Base-by-base conservation (phyloP, 1,140 invertebrate genomes). In the Apocrypta bakeri region DNA sequence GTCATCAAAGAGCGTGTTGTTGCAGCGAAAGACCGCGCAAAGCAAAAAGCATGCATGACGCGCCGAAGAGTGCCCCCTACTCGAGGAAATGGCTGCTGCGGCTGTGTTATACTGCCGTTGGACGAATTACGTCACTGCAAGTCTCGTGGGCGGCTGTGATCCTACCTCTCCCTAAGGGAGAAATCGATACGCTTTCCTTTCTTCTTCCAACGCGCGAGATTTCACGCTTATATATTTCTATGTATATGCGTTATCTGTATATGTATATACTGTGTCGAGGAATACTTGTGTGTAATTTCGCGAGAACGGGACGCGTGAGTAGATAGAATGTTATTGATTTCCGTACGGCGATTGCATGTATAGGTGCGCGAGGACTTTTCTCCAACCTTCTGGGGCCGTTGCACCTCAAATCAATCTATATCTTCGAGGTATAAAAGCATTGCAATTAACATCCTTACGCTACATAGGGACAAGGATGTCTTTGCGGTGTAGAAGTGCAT, bases 161-260 rank as follows among this genome's bases (percentile, higher is more conserved):
- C 74, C 81, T 76, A 42, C 42, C 33, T 31, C 83, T 88, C 83
- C 85, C 87, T 86, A 87, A 84, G 87, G 87, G 87, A 86, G 85
- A 87, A 88, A 90, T 90, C 89, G 89, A 90, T 90, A 89, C 85
- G 79, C 63, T 29, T 75, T 85, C 84, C 84, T 88, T 85, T 85
- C 86, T 85, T 82, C 29, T 61, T 79, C 37, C 25, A 3, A 21
- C 17, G 29, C 68, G n/a, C 21, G 27, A 33, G 27, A 29, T 72
- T 24, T 2, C 56, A 9, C 63, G 74, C n/a, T 42, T 33, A 48
- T 76, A 31, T 42, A 12, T 42, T n/a, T n/a, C n/a, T n/a, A n/a
- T n/a, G n/a, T n/a, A n/a, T n/a, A n/a, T n/a, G n/a, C n/a, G n/a
- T n/a, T n/a, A 12, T 12, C 3, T 37, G 9, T 37, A 37, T 37